Base-by-base conservation (phyloP, 2,888 invertebrate genomes). In the Cantharis rufa region DNA sequence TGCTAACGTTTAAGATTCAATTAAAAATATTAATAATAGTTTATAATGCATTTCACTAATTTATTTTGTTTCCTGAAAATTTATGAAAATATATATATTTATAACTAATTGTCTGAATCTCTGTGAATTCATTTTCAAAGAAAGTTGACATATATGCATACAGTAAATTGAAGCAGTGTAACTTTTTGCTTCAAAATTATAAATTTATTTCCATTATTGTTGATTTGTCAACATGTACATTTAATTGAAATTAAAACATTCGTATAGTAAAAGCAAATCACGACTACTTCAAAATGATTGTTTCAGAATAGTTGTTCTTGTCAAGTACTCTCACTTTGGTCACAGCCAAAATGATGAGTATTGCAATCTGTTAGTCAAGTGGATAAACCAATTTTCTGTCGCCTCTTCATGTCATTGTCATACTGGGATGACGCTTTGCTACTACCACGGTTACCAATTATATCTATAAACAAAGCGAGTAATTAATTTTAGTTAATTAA, bases 341-440 rank as follows among this genome's bases (percentile, higher is more conserved):
- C 84, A 82, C 84, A 84, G 84, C 84, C 79, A 83, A 83, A 84
- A 83, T 84, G 84, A 84, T 84, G 84, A 85, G 84, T 84, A 85
- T 85, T 84, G 83, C 85, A 85, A 84, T 85, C 84, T 84, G 84
- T 79, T 78, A 83, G 80, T 84, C 81, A 81, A 86, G 85, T 82
- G 85, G 84, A 84, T 84, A 84, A 85, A 85, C 85, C 85, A 86
- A 86, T 86, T 86, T 86, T 82, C 83, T 83, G 82, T 79, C 81
- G 83, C 83, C 82, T 81, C 86, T 86, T 82, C 82, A 84, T 83
- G 86, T 86, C 87, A 83, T 82, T 79, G 82, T 81, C 86, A 87
- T 79, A 81, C 80, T 81, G 80, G 81, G 84, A 83, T 81, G 83
- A 84, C 82, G 83, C 83, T 84, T 84, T 83, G 82, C 83, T 81